A percentile compares a stretch with the other conserved stretches of the same genome.
phyloP scores from a whole-genome alignment of 2,113 vertebrate species.

The Passer montanus region DNA sequence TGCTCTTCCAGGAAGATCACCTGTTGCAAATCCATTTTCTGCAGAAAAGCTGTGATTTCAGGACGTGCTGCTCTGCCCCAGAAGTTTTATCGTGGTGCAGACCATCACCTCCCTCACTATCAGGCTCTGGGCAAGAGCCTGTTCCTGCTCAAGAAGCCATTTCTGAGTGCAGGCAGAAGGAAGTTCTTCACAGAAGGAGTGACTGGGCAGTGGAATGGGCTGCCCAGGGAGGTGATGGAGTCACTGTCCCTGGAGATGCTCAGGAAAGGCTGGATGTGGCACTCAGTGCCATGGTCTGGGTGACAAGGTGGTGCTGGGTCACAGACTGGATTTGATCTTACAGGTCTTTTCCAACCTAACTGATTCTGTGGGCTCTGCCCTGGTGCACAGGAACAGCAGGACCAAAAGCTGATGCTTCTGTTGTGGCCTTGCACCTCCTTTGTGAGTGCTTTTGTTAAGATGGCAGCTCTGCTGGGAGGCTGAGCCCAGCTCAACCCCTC shows the following conservation, averaged over 20 bases:
- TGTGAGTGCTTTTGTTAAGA: fast-evolving
- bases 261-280: not conserved
- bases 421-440: fast-evolving
- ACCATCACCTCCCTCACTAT: fast-evolving
- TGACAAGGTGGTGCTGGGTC: not conserved
- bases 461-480: fast-evolving
- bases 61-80: not conserved
- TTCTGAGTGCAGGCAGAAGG: not conserved
- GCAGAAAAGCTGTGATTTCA: not conserved
- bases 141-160: not conserved
- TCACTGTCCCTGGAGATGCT: not conserved
- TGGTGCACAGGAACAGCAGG: too few relatives aligned
- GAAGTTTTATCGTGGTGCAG: not conserved
- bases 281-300: not conserved
- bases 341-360: not conserved
- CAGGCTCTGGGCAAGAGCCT: not conserved
- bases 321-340: not conserved
- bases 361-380: not conserved
- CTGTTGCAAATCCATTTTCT: not conserved
- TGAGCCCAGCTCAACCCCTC: not conserved
- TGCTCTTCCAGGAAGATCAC: not conserved
- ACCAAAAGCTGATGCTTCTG: not conserved
- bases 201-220: not conserved
- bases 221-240: not conserved
- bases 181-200: not conserved